Evolutionary conservation across 1,140 invertebrate species (phyloP).

Genomic region (Sitodiplosis mosellana): DNA sequence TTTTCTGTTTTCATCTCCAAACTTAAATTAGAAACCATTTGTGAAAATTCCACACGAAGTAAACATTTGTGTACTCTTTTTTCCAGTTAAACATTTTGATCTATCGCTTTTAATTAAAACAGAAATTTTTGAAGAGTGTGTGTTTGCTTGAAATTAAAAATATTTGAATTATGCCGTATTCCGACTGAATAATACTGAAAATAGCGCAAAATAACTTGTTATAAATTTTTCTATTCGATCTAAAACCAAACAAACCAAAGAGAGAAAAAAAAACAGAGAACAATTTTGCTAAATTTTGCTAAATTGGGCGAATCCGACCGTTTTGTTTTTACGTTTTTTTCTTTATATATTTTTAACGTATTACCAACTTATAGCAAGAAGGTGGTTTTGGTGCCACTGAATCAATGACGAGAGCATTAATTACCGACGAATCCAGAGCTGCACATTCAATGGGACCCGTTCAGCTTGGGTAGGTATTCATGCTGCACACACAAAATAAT

Average conservation of each 20-base stretch:
- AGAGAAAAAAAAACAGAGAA: neutral
- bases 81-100: too few relatives aligned
- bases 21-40: too few relatives aligned
- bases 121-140: too few relatives aligned
- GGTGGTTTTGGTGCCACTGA: constrained; percentile 73
- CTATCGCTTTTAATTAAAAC: too few relatives aligned
- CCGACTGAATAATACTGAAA: too few relatives aligned
- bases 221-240: neutral
- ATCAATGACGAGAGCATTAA: constrained; percentile 78
- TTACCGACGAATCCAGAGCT: constrained; percentile 70
- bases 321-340: neutral
- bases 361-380: constrained; percentile 45
- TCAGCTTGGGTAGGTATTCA: constrained; percentile 73
- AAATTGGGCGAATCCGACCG: neutral
- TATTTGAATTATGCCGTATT: too few relatives aligned
- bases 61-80: too few relatives aligned
- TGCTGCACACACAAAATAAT: neutral
- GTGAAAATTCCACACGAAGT: too few relatives aligned
- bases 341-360: neutral
- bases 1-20: too few relatives aligned
- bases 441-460: constrained; percentile 66
- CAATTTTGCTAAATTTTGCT: neutral
- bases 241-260: neutral
- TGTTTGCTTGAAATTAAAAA: too few relatives aligned
- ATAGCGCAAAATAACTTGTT: neutral